Evolutionary conservation across 2,113 vertebrate species (phyloP).

Genomic region (Dermatemys mawii): DNA sequence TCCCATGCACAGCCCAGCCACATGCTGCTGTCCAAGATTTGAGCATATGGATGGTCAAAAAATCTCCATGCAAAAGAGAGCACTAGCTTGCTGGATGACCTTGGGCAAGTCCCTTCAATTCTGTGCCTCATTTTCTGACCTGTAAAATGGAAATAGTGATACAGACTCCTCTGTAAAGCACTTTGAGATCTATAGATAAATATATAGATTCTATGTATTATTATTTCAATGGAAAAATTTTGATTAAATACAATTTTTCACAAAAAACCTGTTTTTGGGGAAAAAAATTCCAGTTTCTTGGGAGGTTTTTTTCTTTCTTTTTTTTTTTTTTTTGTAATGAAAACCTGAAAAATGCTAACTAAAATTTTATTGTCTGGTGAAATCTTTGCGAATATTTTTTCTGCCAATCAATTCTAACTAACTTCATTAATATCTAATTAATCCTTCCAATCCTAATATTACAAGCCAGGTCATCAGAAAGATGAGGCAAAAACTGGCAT

Average conservation of each 20-base stretch:
- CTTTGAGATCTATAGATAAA: neutral
- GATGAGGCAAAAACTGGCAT: neutral
- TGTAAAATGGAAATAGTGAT: neutral
- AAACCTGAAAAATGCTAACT: neutral
- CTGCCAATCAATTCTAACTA: neutral
- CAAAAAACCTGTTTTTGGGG: neutral
- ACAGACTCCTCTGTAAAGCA: neutral
- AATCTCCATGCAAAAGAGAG: neutral
- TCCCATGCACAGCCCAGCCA: neutral
- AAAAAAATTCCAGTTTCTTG: too few species aligned
- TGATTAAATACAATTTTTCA: slow-evolving; percentile 11
- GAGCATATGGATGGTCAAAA: neutral
- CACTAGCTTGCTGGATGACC: neutral
- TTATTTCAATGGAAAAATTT: neutral
- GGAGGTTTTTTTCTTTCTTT: neutral
- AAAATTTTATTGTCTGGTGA: neutral
- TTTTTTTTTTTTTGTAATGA: neutral
- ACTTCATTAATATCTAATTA: neutral
- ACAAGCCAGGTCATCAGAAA: neutral
- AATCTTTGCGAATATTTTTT: neutral
- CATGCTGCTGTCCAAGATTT: neutral
- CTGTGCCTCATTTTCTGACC: neutral
- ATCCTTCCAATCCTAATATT: neutral
- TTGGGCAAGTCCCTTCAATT: neutral
- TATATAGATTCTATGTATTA: neutral